Evolutionary conservation across 2,797 vertebrate species (phyloP).

Genomic region (Anisognathus igniventris): DNA sequence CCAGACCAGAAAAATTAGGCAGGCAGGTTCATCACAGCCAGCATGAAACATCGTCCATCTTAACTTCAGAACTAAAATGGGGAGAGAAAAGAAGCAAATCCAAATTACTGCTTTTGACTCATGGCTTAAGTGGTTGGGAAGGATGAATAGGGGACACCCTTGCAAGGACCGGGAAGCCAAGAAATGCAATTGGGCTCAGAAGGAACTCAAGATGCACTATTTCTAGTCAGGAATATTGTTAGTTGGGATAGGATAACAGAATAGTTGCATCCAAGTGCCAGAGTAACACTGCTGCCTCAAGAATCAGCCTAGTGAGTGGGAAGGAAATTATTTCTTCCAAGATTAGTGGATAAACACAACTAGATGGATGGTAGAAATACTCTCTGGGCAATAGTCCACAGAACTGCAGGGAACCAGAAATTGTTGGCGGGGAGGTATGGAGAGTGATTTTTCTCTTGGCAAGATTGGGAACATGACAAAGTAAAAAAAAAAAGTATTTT

Average conservation of each 20-base stretch:
- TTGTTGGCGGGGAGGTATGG: neutral
- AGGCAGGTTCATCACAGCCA: neutral
- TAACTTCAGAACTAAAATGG: neutral
- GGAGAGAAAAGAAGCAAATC: neutral
- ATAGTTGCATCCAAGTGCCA: neutral
- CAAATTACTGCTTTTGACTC: neutral
- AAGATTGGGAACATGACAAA: neutral
- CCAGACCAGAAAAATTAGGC: neutral
- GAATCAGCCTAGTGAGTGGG: neutral
- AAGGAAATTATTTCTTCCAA: neutral
- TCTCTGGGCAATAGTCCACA: constrained; percentile 6
- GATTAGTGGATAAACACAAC: neutral
- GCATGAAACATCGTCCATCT: neutral
- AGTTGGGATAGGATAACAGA: neutral
- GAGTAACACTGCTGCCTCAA: neutral
- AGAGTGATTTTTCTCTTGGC: neutral
- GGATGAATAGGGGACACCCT: neutral
- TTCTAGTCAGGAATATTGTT: neutral
- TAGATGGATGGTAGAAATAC: constrained; percentile 10
- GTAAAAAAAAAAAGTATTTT: neutral
- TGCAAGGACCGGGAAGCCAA: neutral
- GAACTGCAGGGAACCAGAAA: neutral
- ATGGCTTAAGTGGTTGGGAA: neutral
- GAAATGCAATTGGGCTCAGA: neutral
- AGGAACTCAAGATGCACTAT: neutral